Evolutionary conservation across 2,888 invertebrate species (phyloP), one percentile per base, ranked within the genome.

Genomic region (Drepanosiphum platanoidis): DNA sequence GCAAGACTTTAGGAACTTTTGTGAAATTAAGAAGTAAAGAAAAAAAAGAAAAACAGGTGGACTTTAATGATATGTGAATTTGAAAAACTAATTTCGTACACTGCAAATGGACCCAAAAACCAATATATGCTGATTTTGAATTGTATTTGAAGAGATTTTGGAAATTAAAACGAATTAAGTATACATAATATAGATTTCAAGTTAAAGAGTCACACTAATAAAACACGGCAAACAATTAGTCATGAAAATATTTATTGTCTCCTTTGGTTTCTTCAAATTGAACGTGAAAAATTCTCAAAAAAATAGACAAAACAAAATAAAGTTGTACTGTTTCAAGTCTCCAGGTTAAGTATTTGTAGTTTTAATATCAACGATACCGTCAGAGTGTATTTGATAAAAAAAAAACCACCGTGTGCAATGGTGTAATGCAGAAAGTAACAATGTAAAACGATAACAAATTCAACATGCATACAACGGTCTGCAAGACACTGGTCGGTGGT

Each of bases 1-100:
- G 75, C 83, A 84, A 84, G 68, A 52, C 52, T 84, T 83, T 84
- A 84, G 83, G 83, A 84, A 84, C 83, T 84, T 75, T 84, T 52
- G 66, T 75, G 66, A 75, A 84, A 75, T 36, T 1, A 75, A n/a
- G n/a, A n/a, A n/a, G n/a, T n/a, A n/a, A 66, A 42, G 39, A 74
- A 46, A 15, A 32, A 66, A 78, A 78, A 42, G 9, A 30, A 22
- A 30, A 78, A 27, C 4, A 11, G 42, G 64, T 64, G 75, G n/a
- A 77, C 66, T 66, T 83, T 42, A 74, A 64, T 83, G 83, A 84
- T 84, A 84, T 84, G 83, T 83, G 64, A 42, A 46, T 46, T 77
- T 22, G 42, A 74, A 68, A 68, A 74, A 46, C 27, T 18, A 66
- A 34, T 68, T 84, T 83, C 34, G 34, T 42, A 58, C 15, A 13